These are phyloP conservation scores for Drosophila macrothrix DNA, from an alignment of 2,888 invertebrate genomes.

Conservation along the genomic window DNA sequence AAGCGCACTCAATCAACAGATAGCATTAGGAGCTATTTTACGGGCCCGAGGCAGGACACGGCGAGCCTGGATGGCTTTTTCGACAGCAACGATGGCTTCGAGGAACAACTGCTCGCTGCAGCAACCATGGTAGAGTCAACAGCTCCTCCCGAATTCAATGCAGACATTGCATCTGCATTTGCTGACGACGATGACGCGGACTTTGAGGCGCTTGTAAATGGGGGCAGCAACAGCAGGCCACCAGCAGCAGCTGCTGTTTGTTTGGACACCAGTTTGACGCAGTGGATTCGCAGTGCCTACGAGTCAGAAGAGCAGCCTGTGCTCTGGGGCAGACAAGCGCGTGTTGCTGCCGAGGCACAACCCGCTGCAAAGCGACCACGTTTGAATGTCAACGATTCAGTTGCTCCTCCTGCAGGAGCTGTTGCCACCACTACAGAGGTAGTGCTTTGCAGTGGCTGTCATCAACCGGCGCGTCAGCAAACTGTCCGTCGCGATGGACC, in stretches of 20 bases:
- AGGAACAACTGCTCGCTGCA: slow-evolving; percentile 70
- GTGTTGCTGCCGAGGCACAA: slow-evolving; percentile 37
- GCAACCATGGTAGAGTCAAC: slow-evolving; percentile 44
- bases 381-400: slow-evolving; percentile 10
- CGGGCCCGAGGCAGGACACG: slow-evolving; percentile 16
- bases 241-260: neutral
- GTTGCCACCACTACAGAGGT: neutral
- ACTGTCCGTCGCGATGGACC: slow-evolving; percentile 93
- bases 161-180: slow-evolving; percentile 75
- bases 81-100: slow-evolving; percentile 81
- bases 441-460: slow-evolving; percentile 80
- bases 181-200: slow-evolving; percentile 72
- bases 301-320: slow-evolving; percentile 55
- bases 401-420: neutral
- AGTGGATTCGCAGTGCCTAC: slow-evolving; percentile 50
- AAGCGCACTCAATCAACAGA: slow-evolving; percentile 24
- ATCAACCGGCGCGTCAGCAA: slow-evolving; percentile 65
- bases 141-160: slow-evolving; percentile 35
- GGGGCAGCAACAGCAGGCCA: neutral
- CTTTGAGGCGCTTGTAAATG: slow-evolving; percentile 62
- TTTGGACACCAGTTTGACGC: slow-evolving; percentile 48
- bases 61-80: slow-evolving; percentile 71
- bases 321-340: slow-evolving; percentile 60
- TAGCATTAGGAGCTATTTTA: slow-evolving; percentile 65
- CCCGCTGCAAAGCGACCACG: slow-evolving; percentile 42